Evolutionary conservation across 2,888 invertebrate species (phyloP).

Genomic region (Ophraella communa): DNA sequence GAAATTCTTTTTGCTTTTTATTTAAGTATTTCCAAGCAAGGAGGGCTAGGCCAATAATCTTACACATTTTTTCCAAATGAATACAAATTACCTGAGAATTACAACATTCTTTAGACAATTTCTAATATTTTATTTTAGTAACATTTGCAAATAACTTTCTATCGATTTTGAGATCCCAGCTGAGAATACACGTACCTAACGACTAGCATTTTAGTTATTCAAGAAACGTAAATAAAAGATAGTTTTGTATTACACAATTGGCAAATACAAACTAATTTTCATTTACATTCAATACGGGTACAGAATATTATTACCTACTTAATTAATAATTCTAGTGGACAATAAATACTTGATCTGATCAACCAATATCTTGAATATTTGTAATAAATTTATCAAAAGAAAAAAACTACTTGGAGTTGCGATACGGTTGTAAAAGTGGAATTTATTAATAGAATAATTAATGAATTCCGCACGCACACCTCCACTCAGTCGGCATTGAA

Average conservation of each 20-base stretch:
- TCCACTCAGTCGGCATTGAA: no score
- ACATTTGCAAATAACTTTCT: conserved; percentile 17
- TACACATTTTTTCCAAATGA: neutral
- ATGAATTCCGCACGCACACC: no score
- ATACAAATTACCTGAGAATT: conserved; percentile 9
- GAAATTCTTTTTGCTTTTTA: no score
- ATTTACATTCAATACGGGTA: conserved; percentile 1
- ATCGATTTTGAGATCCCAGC: neutral
- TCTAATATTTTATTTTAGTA: conserved; percentile 10
- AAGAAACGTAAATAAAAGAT: conserved; percentile 16
- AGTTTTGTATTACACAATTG: conserved; percentile 21
- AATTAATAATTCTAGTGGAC: neutral
- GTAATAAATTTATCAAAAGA: no score
- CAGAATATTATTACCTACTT: neutral
- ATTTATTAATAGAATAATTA: no score
- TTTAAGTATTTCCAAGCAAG: no score
- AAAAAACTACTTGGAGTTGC: no score
- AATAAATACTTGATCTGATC: neutral
- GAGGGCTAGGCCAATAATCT: neutral
- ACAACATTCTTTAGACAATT: conserved; percentile 5
- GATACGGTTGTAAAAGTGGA: no score
- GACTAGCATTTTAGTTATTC: conserved; percentile 13
- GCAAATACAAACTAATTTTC: conserved; percentile 15
- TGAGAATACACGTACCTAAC: conserved; percentile 11
- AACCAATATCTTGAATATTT: no score